phyloP scores from a whole-genome alignment of 2,113 vertebrate species.

The Pterophyllum scalare region DNA sequence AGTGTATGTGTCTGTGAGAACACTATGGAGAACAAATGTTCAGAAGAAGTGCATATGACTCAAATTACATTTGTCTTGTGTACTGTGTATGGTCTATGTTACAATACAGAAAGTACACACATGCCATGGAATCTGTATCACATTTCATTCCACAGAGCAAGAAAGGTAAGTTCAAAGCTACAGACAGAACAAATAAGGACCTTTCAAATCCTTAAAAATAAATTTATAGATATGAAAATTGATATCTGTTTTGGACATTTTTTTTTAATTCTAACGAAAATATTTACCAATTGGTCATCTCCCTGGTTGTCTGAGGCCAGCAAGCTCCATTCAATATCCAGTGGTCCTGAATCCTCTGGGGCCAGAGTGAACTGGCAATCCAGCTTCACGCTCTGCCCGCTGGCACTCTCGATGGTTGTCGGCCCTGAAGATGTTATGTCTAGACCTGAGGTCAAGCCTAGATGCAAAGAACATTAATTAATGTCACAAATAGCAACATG shows the following conservation, averaged over 20 bases:
- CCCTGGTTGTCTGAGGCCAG: slow-evolving; percentile 81
- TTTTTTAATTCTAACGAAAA: background rate
- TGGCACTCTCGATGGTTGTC: slow-evolving; percentile 77
- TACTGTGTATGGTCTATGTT: background rate
- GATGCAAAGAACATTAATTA: background rate
- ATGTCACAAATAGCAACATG: background rate
- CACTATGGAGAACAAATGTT: slow-evolving; percentile 16
- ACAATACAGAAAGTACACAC: slow-evolving; percentile 24
- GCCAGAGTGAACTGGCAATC: slow-evolving; percentile 77
- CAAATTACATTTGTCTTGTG: slow-evolving; percentile 36
- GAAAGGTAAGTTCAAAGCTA: too few species aligned
- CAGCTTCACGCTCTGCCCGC: slow-evolving; percentile 78
- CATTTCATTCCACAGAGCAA: background rate
- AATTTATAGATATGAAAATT: too few species aligned
- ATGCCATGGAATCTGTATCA: background rate
- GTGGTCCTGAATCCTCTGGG: slow-evolving; percentile 74
- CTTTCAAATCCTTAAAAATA: too few species aligned
- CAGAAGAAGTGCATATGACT: slow-evolving; percentile 15
- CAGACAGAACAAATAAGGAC: too few species aligned
- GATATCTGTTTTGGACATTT: too few species aligned
- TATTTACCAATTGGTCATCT: slow-evolving; percentile 82
- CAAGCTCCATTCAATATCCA: slow-evolving; percentile 85
- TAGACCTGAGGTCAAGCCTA: slow-evolving; percentile 71
- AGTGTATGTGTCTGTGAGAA: slow-evolving; percentile 11
- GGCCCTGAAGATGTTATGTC: slow-evolving; percentile 69